These are phyloP conservation scores for Podarcis raffonei DNA, from an alignment of 2,113 vertebrate species.

Conservation along the genomic window DNA sequence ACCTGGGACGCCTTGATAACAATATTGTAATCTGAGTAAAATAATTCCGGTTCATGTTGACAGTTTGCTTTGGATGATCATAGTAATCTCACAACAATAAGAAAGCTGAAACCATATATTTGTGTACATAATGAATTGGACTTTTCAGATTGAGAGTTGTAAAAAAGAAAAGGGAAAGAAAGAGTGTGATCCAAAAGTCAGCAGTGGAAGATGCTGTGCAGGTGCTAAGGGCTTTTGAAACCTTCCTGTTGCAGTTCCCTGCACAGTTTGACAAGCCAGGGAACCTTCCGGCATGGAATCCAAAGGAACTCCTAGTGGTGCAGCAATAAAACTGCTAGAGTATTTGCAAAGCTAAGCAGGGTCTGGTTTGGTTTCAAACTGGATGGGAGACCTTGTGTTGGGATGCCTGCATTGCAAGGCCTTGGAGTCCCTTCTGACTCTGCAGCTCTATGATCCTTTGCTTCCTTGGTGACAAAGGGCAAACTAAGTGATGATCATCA, in stretches of 20 bases:
- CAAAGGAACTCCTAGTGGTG: neutral
- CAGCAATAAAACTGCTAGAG: no score
- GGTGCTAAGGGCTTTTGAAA: neutral
- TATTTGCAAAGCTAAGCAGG: no score
- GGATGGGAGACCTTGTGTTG: no score
- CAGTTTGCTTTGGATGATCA: slow-evolving; percentile 40
- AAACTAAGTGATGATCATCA: no score
- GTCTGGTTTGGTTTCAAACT: no score
- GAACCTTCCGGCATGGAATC: neutral
- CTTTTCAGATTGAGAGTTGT: neutral
- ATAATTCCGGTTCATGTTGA: slow-evolving; percentile 31
- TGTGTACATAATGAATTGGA: slow-evolving; percentile 9
- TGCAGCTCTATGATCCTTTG: no score
- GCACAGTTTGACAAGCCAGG: neutral
- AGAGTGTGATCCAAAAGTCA: neutral
- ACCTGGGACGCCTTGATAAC: slow-evolving; percentile 22
- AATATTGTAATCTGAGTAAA: neutral
- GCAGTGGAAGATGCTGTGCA: no score
- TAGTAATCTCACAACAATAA: neutral
- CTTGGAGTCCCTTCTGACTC: no score
- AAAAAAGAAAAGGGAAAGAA: neutral
- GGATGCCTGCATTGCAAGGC: no score
- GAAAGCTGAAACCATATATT: slow-evolving; percentile 39
- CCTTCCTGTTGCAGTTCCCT: no score
- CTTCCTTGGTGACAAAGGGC: no score